Percentiles rank a stretch among this genome's conserved stretches.
Conservation (phyloP, 2,113 vertebrate genomes). For the Falcunculus frontatus region DNA sequence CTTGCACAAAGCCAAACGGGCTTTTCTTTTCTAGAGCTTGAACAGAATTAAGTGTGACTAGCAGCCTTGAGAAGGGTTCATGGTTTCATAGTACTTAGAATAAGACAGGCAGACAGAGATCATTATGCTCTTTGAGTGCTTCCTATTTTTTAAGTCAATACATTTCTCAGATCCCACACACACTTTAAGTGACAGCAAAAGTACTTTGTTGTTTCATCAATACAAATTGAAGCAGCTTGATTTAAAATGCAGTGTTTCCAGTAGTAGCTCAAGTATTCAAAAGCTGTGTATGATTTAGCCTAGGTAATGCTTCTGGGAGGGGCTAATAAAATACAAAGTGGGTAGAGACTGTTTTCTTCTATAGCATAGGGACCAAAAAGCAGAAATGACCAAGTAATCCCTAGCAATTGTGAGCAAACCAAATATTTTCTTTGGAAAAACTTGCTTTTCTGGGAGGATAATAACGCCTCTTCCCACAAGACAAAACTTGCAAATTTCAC, state of each 20-base stretch:
- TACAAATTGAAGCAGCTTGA: background rate
- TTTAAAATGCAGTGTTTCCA: background rate
- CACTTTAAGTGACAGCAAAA: background rate
- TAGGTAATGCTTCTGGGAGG: background rate
- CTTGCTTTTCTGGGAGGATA: background rate
- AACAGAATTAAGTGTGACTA: background rate
- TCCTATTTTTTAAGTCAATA: slow-evolving; percentile 6
- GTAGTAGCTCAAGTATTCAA: background rate
- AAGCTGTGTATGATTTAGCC: background rate
- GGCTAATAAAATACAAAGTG: background rate
- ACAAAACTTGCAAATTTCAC: background rate
- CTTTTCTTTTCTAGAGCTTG: background rate
- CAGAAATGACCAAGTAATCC: background rate
- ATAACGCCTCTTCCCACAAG: background rate
- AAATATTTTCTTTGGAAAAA: background rate
- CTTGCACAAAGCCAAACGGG: background rate
- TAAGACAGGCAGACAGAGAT: background rate
- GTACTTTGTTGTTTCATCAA: background rate
- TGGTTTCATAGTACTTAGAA: background rate
- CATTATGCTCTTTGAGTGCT: background rate
- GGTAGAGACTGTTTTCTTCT: background rate
- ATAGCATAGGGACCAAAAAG: background rate
- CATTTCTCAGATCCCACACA: background rate
- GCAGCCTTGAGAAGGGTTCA: background rate
- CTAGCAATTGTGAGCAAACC: background rate